Percentiles rank a stretch among this genome's conserved stretches.
Evolutionary conservation across 2,888 invertebrate genomes (phyloP).

Genomic region (Sturmia bella): DNA sequence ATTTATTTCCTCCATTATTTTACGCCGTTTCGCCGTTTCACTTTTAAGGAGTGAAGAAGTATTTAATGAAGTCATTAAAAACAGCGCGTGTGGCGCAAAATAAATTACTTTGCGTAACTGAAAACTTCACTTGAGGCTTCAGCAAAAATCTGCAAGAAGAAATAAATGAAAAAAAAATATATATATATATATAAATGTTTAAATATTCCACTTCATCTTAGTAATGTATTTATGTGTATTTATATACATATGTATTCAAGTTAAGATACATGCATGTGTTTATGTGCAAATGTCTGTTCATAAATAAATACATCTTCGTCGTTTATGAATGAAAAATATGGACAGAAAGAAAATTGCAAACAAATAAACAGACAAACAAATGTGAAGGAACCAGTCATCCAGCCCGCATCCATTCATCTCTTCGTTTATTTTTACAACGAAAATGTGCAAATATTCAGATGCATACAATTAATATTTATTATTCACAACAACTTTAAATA

Average conservation of each 20-base stretch:
- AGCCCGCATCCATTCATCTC: neutral
- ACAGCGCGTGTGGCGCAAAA: conserved; percentile 80
- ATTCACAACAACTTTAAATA: conserved; percentile 24
- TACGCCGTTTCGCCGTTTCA: conserved; percentile 57
- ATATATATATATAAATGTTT: conserved; percentile 23
- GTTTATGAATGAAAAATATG: conserved; percentile 45
- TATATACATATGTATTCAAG: conserved; percentile 13
- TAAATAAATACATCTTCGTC: conserved; percentile 34
- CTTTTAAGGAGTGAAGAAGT: conserved; percentile 66
- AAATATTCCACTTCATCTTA: conserved; percentile 58
- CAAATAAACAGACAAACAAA: conserved; percentile 2
- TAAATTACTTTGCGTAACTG: conserved; percentile 79
- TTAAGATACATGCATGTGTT: conserved; percentile 5
- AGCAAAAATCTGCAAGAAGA: conserved; percentile 12
- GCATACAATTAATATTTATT: conserved; percentile 59
- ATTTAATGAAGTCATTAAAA: conserved; percentile 81
- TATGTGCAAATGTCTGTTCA: neutral
- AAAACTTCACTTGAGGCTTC: conserved; percentile 75
- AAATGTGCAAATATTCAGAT: conserved; percentile 58
- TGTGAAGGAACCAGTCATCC: conserved; percentile 16
- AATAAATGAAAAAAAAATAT: neutral
- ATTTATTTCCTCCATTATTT: conserved; percentile 62
- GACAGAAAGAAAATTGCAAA: conserved; percentile 17
- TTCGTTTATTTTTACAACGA: conserved; percentile 46
- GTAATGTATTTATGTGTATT: conserved; percentile 47